phyloP scores from a whole-genome alignment of 2,888 invertebrate species.

The Agrochola lota region DNA sequence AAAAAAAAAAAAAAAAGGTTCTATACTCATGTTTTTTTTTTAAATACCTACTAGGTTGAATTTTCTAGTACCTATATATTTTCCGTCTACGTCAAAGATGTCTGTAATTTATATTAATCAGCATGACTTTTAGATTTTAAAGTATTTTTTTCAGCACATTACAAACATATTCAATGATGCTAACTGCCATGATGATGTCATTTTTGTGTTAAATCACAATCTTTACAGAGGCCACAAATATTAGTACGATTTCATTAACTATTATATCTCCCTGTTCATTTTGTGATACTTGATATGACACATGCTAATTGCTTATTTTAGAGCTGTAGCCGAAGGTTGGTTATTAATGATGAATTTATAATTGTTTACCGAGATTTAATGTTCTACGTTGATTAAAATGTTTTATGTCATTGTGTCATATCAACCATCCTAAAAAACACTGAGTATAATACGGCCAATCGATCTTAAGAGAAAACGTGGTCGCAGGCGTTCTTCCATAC shows the following conservation, averaged over 20 bases:
- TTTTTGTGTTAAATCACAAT: slow-evolving; percentile 12
- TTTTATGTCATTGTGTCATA: neutral
- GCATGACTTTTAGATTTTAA: slow-evolving; percentile 48
- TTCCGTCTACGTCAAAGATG: slow-evolving; percentile 26
- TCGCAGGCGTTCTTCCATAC: too few relatives aligned
- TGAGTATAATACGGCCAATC: neutral
- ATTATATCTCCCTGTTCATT: neutral
- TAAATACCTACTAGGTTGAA: neutral
- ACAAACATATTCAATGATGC: slow-evolving; percentile 7
- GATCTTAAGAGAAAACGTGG: neutral
- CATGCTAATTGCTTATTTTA: neutral
- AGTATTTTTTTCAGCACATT: slow-evolving; percentile 4
- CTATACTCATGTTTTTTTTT: neutral
- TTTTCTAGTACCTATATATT: neutral
- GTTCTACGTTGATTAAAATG: neutral
- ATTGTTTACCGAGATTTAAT: neutral
- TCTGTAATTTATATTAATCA: slow-evolving; percentile 20
- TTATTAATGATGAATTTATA: neutral
- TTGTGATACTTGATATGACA: neutral
- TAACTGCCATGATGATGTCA: slow-evolving; percentile 51
- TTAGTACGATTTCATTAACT: neutral
- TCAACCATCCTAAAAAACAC: neutral
- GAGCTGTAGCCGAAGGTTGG: neutral
- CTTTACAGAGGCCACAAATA: neutral
- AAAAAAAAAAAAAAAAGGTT: neutral